phyloP scores from a whole-genome alignment of 2,113 vertebrate genomes.

The Hydrolagus affinis region DNA sequence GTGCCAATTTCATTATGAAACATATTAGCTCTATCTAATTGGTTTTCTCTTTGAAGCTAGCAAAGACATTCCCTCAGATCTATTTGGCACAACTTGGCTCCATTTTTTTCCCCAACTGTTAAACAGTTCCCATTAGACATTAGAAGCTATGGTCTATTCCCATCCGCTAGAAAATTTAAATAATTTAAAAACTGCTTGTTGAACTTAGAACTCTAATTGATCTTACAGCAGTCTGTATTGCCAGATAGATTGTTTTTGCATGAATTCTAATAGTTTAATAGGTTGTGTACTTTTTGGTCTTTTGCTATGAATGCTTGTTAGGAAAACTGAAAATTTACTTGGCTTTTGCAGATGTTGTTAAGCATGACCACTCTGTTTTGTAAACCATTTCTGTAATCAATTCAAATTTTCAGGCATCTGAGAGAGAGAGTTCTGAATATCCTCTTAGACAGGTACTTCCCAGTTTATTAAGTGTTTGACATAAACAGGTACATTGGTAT shows the following conservation, averaged over 20 bases:
- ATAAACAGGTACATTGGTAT: neutral
- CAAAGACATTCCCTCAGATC: neutral
- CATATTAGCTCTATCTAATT: neutral
- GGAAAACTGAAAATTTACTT: neutral
- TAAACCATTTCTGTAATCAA: neutral
- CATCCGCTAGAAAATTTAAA: neutral
- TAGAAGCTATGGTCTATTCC: neutral
- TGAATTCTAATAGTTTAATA: neutral
- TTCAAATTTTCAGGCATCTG: neutral
- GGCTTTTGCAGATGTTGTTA: neutral
- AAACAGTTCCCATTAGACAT: neutral
- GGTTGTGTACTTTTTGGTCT: neutral
- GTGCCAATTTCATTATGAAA: slow-evolving; percentile 7
- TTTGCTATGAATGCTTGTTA: neutral
- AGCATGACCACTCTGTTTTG: neutral
- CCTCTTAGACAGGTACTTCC: neutral
- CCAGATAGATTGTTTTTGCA: neutral
- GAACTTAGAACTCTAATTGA: too few species aligned
- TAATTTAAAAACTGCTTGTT: neutral
- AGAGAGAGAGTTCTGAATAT: neutral
- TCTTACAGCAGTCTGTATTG: neutral
- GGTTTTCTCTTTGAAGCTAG: neutral
- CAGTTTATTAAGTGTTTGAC: neutral
- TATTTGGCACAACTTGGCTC: neutral
- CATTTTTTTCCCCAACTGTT: neutral